Evolutionary conservation across 2,797 vertebrate species (phyloP).

Genomic region (Poecilia wingei): DNA sequence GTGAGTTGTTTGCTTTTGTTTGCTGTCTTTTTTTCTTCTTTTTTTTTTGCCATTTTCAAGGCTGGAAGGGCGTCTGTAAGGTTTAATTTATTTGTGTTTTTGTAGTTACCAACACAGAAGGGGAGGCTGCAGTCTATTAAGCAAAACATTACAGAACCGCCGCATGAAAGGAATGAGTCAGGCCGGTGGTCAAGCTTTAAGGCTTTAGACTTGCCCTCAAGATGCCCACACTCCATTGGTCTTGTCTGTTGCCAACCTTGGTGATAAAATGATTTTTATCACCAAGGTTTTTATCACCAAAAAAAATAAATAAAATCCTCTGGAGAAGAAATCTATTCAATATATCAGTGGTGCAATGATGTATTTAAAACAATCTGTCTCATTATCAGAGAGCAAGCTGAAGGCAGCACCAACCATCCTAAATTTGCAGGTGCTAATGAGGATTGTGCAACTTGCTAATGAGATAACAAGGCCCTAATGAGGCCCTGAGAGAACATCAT

Average conservation of each 20-base stretch:
- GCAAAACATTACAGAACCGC: constrained; percentile 50
- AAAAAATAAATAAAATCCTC: constrained; percentile 10
- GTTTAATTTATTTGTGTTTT: constrained; percentile 52
- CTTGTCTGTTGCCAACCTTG: constrained; percentile 22
- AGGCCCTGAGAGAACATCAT: constrained; percentile 75
- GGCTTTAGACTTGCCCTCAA: constrained; percentile 32
- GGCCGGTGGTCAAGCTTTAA: constrained; percentile 45
- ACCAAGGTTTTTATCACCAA: no score
- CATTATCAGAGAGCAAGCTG: constrained; percentile 49
- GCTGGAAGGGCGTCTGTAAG: constrained; percentile 34
- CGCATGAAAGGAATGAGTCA: constrained; percentile 47
- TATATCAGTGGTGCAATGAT: constrained; percentile 15
- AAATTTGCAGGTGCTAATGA: constrained; percentile 63
- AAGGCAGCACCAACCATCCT: constrained; percentile 33
- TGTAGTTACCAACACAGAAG: constrained; percentile 50
- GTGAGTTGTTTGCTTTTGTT: constrained; percentile 37
- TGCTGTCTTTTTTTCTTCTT: constrained; percentile 47
- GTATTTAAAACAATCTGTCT: constrained; percentile 29
- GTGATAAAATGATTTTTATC: constrained; percentile 52
- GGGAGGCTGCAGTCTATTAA: constrained; percentile 59
- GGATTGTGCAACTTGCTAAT: constrained; percentile 71
- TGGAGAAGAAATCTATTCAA: constrained; percentile 26
- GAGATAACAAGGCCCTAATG: constrained; percentile 75
- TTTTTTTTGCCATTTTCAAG: constrained; percentile 46
- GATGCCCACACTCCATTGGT: constrained; percentile 25